These are phyloP conservation scores for Erpornis zantholeuca DNA, from an alignment of 2,113 vertebrate genomes.

Conservation along the genomic window DNA sequence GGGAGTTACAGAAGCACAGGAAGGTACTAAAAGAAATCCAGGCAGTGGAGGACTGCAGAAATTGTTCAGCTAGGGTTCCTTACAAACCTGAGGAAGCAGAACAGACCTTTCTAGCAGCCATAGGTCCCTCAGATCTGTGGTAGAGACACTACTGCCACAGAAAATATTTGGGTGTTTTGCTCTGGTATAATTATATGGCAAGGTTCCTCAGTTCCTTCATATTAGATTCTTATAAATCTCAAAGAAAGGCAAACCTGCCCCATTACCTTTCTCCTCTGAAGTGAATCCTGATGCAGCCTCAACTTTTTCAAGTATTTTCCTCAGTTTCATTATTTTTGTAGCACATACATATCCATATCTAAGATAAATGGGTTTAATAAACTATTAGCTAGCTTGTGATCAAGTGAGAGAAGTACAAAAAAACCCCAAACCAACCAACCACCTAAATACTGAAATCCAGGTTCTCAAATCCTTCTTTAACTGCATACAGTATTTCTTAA, in stretches of 20 bases:
- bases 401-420: background rate
- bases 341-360: conserved; percentile 98
- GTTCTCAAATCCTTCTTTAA: background rate
- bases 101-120: background rate
- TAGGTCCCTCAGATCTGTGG: background rate
- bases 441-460: background rate
- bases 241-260: background rate
- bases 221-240: background rate
- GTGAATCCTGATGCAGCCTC: conserved; percentile 97
- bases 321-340: conserved; percentile 98
- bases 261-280: conserved; percentile 96
- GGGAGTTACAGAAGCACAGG: background rate
- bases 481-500: background rate
- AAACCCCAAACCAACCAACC: background rate
- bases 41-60: background rate
- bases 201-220: background rate
- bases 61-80: background rate
- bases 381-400: conserved; percentile 12
- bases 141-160: background rate
- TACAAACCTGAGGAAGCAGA: background rate
- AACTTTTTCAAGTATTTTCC: conserved; percentile 97
- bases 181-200: background rate
- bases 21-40: background rate
- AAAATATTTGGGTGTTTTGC: background rate
- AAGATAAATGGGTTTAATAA: conserved; percentile 35